Evolutionary conservation across 2,888 invertebrate genomes (phyloP), one percentile per base, ranked within the genome.

Genomic region (Tubulanus polymorphus): DNA sequence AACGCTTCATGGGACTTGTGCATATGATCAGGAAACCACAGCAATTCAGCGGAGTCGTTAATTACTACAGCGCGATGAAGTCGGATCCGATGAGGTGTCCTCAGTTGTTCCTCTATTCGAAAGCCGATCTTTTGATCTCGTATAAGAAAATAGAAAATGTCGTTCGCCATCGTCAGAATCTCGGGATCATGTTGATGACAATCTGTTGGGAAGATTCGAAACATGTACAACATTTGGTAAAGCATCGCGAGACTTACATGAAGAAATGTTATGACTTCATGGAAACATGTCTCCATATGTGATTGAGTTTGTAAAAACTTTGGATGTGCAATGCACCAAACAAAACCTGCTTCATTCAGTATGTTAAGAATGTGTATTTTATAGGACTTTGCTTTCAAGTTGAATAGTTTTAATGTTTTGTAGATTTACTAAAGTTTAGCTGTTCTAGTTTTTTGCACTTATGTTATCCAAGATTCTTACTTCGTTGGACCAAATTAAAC

Each of bases 21-120:
- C 41, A 23, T 8, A 15, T 18, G 18, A 20, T 41, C 20, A 41
- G 23, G 23, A 23, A 23, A 41, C 6, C 18, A 15, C 41, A 23
- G 6, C 41, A 41, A 15, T 41, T 8, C 15, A 20, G 20, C 23
- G 41, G 41, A 20, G 41, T 64, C 10, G 61, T 66, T 56, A 60
- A 50, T 10, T 48, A 69, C 23, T 72, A 60, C 57, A 66, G 67
- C 18, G 62, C 60, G 15, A 66, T 76, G 51, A 66, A 81, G 63
- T 81, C 84, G 59, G 87, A 87, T 67, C 76, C 81, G 23, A 81
- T 84, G 64, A 78, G 80, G 48, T 86, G 85, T 81, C 87, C 88
- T 0, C 88, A 88, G 73, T 78, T 88, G 62, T 89, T 87, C 75
- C 82, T 90, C 46, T 89, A 87, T 70, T 89, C 89, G 0, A 85